Evolutionary conservation across 2,113 vertebrate genomes (phyloP), one percentile per base, ranked within the genome.

Genomic region (Falco punctatus): DNA sequence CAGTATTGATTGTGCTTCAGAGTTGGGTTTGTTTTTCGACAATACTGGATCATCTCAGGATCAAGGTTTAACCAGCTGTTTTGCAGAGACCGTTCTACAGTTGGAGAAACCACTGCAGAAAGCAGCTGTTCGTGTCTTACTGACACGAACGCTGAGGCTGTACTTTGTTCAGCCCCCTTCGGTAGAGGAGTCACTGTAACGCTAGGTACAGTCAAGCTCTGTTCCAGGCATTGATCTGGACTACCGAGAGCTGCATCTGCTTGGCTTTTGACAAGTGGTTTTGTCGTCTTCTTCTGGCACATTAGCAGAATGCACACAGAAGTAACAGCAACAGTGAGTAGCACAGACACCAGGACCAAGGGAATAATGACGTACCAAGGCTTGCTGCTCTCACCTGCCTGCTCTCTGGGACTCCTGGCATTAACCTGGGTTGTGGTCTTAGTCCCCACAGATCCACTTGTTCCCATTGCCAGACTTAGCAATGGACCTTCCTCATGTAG

Each of bases 1-100:
- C 99, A 99, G 44, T 99, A 99, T n/a, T 99, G 99, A 96, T 87
- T 98, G 81, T 57, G 97, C 88, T 98, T 99, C 93, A 99, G 97
- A 10, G 97, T 95, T 5, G 99, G 99, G 83, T 98, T 98, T 85
- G 98, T 96, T 78, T 97, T 98, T 80, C 94, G 93, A 94, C 99
- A 98, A 32, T 99, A 98, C 8, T 98, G 98, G 52, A 97, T 96
- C 75, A 98, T 96, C 83, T 98, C 97, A 19, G 98, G 98, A 64
- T 98, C 98, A 81, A 98, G 90, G 64, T 95, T 98, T 44, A 97
- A 97, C 98, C 98, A 98, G 3, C 91, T 98, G 64, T 97, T 98
- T 88, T 98, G 92, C 54, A 98, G 83, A 95, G 94, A 57, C 49
- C 82, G 88, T 80, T 97, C 98, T 58, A 94, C 96, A 30, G 91